phyloP scores from a whole-genome alignment of 2,113 vertebrate genomes.

The Cinclus cinclus region DNA sequence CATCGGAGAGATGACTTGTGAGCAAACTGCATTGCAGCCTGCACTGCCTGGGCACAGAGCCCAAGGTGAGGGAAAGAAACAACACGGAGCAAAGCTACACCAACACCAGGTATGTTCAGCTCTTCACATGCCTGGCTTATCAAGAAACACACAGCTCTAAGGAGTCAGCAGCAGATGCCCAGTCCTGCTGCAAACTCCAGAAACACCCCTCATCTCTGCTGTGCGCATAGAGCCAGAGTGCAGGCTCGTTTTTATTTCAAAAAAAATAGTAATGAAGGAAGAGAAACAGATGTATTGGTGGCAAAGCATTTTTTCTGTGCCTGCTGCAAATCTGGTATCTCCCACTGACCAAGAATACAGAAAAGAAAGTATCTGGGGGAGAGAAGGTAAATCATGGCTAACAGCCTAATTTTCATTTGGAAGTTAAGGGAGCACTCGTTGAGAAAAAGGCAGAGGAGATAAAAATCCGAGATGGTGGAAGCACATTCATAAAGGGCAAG shows the following conservation, averaged over 20 bases:
- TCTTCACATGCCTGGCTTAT: not conserved
- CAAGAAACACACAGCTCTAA: not conserved
- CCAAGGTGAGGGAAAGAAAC: not conserved
- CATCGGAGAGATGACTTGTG: not conserved
- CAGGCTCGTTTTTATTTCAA: not conserved
- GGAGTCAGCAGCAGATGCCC: not conserved
- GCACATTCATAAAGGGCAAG: not conserved
- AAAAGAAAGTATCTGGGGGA: not conserved
- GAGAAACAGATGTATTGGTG: not conserved
- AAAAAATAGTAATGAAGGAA: not conserved
- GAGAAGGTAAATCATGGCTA: not conserved
- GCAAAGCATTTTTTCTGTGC: not conserved
- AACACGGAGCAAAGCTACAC: not conserved
- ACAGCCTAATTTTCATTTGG: not conserved
- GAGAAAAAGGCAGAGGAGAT: not conserved
- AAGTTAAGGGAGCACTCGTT: not conserved
- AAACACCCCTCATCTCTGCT: not conserved
- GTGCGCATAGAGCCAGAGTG: not conserved
- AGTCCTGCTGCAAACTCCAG: not conserved
- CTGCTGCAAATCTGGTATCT: not conserved
- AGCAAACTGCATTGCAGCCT: not conserved
- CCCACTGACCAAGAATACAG: not conserved
- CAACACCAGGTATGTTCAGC: not conserved
- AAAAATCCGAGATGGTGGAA: slow-evolving; percentile 8
- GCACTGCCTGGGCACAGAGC: not conserved